Percentiles rank a stretch among this genome's conserved stretches.
Conservation (phyloP, 2,113 vertebrate genomes). For the Coptodon rendalli region DNA sequence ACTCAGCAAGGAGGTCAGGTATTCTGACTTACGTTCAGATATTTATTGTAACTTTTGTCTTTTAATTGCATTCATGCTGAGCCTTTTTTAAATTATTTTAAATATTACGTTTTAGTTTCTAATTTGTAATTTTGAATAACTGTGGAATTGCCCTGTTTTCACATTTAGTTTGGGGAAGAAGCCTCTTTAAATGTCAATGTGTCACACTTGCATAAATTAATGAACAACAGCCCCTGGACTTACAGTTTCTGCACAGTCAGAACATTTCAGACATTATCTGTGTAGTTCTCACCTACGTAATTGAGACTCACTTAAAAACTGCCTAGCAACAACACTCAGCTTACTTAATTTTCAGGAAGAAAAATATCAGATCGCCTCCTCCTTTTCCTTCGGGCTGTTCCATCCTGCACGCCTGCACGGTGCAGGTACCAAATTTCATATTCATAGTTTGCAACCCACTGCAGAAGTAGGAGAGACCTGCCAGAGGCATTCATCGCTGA, state of each 20-base stretch:
- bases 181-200: background rate
- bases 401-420: background rate
- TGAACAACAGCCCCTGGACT: background rate
- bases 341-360: background rate
- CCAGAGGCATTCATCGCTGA: background rate
- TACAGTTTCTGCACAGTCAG: background rate
- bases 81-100: background rate
- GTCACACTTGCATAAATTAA: background rate
- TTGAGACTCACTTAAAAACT: background rate
- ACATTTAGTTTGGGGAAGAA: background rate
- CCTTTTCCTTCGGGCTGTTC: background rate
- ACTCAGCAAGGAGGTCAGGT: background rate
- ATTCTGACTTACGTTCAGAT: accelerated
- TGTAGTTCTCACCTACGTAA: background rate
- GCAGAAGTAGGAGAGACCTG: background rate
- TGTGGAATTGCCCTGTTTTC: background rate
- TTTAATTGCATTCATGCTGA: background rate
- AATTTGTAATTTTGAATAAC: background rate
- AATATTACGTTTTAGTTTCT: background rate
- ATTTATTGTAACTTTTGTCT: background rate
- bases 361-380: background rate
- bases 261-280: background rate
- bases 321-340: background rate
- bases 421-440: background rate
- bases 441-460: background rate